Evolutionary conservation across 2,797 vertebrate genomes (phyloP).

Genomic region (Bradypodion ventrale): DNA sequence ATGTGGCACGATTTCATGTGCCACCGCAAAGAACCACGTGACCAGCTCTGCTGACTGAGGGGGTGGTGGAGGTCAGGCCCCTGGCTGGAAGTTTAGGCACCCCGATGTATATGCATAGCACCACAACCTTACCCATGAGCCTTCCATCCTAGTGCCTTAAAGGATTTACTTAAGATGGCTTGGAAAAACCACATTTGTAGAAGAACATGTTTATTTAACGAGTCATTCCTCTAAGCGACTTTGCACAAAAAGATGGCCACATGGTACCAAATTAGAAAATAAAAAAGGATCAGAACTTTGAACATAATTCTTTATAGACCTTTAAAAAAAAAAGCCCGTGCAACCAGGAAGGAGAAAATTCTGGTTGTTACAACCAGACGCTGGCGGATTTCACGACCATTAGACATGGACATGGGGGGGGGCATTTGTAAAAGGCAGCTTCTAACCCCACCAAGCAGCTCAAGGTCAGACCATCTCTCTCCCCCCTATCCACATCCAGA

Average conservation of each 20-base stretch:
- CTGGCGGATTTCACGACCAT: background rate
- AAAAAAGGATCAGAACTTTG: background rate
- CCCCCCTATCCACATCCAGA: background rate
- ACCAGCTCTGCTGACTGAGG: too few species aligned
- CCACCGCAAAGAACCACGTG: too few species aligned
- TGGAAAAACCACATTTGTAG: background rate
- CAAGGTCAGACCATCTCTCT: too few species aligned
- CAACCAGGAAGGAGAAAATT: background rate
- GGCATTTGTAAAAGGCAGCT: background rate
- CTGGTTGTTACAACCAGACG: background rate
- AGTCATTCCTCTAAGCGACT: background rate
- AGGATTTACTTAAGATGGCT: too few species aligned
- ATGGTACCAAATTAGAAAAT: background rate
- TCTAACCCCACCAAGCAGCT: background rate
- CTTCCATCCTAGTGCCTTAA: background rate
- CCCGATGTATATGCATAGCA: too few species aligned
- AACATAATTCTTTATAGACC: background rate
- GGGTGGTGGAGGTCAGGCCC: too few species aligned
- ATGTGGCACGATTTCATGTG: too few species aligned
- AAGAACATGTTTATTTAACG: conserved; percentile 17
- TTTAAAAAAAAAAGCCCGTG: background rate
- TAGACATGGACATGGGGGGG: too few species aligned
- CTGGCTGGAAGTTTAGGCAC: too few species aligned
- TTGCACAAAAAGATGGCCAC: background rate
- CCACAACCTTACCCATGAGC: background rate